Percentiles rank a stretch among this genome's conserved stretches.
These are phyloP conservation scores for Xiphophorus maculatus DNA, from an alignment of 2,113 vertebrate genomes.

Conservation along the genomic window DNA sequence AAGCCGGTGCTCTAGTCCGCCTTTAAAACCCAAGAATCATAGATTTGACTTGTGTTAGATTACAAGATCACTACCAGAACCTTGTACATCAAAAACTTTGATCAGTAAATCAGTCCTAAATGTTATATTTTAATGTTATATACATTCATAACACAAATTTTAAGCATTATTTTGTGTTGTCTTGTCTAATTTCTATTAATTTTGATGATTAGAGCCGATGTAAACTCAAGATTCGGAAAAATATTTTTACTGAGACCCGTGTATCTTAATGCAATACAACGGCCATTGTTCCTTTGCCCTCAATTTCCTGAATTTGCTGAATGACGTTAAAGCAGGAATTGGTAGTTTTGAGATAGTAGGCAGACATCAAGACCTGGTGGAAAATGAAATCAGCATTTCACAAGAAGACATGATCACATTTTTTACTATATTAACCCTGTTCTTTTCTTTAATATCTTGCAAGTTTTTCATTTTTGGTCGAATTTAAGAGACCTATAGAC, in stretches of 20 bases:
- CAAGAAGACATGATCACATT: too few relatives aligned
- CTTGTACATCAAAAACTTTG: neutral
- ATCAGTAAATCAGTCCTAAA: neutral
- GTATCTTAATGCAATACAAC: too few relatives aligned
- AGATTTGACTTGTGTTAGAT: neutral
- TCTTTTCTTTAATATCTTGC: too few relatives aligned
- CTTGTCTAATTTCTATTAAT: too few relatives aligned
- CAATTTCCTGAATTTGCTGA: neutral
- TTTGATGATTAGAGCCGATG: too few relatives aligned
- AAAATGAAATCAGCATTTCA: neutral
- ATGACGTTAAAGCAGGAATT: neutral
- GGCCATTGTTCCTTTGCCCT: too few relatives aligned
- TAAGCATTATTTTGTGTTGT: too few relatives aligned
- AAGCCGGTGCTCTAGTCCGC: slow-evolving; percentile 18
- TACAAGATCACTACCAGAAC: neutral
- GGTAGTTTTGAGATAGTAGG: neutral
- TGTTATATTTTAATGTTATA: neutral
- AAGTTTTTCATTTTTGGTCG: too few relatives aligned
- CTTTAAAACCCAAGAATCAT: slow-evolving; percentile 9
- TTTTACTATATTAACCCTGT: too few relatives aligned
- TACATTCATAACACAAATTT: too few relatives aligned
- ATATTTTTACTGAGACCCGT: too few relatives aligned
- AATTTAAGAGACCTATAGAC: neutral
- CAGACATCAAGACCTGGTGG: neutral
- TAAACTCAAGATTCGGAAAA: too few relatives aligned